Percentiles rank a stretch among this genome's conserved stretches.
These are phyloP conservation scores for Archegozetes longisetosus DNA, from an alignment of 1,140 invertebrate genomes.

Conservation along the genomic window DNA sequence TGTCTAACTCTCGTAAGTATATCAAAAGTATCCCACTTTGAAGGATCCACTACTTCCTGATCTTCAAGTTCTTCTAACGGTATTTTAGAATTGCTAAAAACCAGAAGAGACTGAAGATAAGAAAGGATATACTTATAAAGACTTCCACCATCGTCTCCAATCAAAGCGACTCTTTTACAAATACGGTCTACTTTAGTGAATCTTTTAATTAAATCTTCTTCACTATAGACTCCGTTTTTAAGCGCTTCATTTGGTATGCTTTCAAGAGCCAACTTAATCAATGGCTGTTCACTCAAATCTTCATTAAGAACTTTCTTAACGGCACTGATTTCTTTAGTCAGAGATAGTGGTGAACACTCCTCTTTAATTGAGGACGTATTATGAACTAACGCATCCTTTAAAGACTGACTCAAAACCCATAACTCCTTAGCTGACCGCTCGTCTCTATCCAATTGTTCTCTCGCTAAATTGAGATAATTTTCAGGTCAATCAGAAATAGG, in stretches of 20 bases:
- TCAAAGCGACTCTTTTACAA: constrained; percentile 51
- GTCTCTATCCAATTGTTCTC: constrained; percentile 57
- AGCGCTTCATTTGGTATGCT: constrained; percentile 57
- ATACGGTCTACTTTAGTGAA: constrained; percentile 51
- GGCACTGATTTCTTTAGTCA: constrained; percentile 3
- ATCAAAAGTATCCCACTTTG: constrained; percentile 59
- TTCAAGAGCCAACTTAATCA: constrained; percentile 30
- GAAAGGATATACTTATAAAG: constrained; percentile 69
- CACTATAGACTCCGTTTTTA: constrained; percentile 63
- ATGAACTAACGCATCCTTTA: constrained; percentile 10
- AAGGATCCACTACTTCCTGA: constrained; percentile 30
- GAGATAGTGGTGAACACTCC: neutral
- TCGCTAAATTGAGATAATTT: too few species aligned
- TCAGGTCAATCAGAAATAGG: too few species aligned
- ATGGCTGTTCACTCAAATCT: neutral
- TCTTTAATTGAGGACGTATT: neutral
- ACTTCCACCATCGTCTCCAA: constrained; percentile 54
- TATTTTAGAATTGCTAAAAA: constrained; percentile 34
- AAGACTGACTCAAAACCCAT: constrained; percentile 72
- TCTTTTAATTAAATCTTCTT: constrained; percentile 61
- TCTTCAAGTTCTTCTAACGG: constrained; percentile 21
- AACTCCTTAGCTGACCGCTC: constrained; percentile 64
- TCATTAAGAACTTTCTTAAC: constrained; percentile 4
- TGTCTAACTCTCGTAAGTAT: constrained; percentile 68
- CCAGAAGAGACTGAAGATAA: constrained; percentile 44